Evolutionary conservation across 1,140 invertebrate genomes (phyloP).

Genomic region (Lanistes nyassanus): DNA sequence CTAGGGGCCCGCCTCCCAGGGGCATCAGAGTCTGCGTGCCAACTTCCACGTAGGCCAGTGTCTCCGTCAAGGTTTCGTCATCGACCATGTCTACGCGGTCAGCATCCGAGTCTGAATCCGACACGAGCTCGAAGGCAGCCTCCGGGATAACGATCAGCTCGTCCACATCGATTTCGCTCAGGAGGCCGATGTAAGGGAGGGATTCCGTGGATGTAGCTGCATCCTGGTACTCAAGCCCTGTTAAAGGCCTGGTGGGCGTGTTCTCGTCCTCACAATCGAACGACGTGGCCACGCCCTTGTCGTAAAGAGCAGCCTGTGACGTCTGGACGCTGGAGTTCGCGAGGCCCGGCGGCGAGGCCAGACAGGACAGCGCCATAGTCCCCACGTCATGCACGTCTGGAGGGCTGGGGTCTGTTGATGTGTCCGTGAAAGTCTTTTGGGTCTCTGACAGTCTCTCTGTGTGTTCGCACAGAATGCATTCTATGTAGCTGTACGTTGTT

Average conservation of each 20-base stretch:
- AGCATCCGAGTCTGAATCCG: conserved; percentile 34
- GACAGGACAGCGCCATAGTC: conserved; percentile 54
- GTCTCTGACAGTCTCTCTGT: conserved; percentile 1
- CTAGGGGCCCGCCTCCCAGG: neutral
- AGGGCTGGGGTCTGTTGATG: conserved; percentile 34
- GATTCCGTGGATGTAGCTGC: conserved; percentile 60
- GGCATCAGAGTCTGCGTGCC: conserved; percentile 50
- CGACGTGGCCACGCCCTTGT: conserved; percentile 53
- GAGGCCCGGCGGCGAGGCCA: conserved; percentile 27
- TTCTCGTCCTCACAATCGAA: conserved; percentile 39
- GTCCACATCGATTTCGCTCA: conserved; percentile 61
- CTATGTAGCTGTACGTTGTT: conserved; percentile 18
- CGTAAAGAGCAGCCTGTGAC: conserved; percentile 35
- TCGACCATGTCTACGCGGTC: conserved; percentile 52
- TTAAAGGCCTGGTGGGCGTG: conserved; percentile 22
- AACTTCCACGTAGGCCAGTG: conserved; percentile 36
- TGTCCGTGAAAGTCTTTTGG: conserved; percentile 26
- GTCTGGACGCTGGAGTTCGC: conserved; percentile 47
- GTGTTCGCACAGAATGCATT: conserved; percentile 31
- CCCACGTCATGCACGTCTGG: conserved; percentile 45
- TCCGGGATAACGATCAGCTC: conserved; percentile 58
- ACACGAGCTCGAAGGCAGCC: conserved; percentile 50
- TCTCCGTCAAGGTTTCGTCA: conserved; percentile 44
- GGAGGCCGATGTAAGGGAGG: conserved; percentile 57
- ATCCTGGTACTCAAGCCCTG: conserved; percentile 40